A percentile compares a stretch with the other conserved stretches of the same genome.
Evolutionary conservation across 2,797 vertebrate genomes (phyloP).

Genomic region (Trematomus bernacchii): DNA sequence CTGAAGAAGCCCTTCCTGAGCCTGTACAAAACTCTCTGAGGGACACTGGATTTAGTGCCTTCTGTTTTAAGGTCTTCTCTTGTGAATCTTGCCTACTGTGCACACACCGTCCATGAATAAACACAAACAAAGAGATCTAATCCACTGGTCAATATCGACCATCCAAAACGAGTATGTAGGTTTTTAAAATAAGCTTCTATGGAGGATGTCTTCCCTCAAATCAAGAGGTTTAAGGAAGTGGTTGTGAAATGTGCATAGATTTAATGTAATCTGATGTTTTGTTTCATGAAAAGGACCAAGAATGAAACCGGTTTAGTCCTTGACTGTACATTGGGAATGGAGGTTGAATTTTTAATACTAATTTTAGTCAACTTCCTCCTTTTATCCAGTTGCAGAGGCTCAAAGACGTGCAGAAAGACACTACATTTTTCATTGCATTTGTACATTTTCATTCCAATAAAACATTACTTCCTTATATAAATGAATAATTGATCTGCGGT

Average conservation of each 20-base stretch:
- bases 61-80: slow-evolving; percentile 60
- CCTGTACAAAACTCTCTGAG: slow-evolving; percentile 57
- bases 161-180: slow-evolving; percentile 54
- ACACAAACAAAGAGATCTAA: slow-evolving; percentile 63
- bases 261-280: slow-evolving; percentile 56
- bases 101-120: slow-evolving; percentile 51
- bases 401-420: slow-evolving; percentile 84
- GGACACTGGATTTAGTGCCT: slow-evolving; percentile 73
- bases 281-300: slow-evolving; percentile 40
- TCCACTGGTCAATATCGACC: slow-evolving; percentile 76
- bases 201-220: slow-evolving; percentile 49
- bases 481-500: slow-evolving; percentile 92
- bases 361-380: slow-evolving; percentile 27
- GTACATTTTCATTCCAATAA: slow-evolving; percentile 93
- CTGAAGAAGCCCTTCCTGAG: slow-evolving; percentile 62
- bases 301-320: slow-evolving; percentile 34
- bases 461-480: slow-evolving; percentile 92
- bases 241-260: slow-evolving; percentile 53
- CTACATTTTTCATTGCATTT: slow-evolving; percentile 92
- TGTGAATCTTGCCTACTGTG: slow-evolving; percentile 43
- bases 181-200: slow-evolving; percentile 60
- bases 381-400: slow-evolving; percentile 79
- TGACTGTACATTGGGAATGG: slow-evolving; percentile 17
- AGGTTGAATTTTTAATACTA: slow-evolving; percentile 33
- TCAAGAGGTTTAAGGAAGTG: slow-evolving; percentile 62